Evolutionary conservation across 1,140 invertebrate genomes (phyloP), one percentile per base, ranked within the genome.

Genomic region (Hestina assimilis): DNA sequence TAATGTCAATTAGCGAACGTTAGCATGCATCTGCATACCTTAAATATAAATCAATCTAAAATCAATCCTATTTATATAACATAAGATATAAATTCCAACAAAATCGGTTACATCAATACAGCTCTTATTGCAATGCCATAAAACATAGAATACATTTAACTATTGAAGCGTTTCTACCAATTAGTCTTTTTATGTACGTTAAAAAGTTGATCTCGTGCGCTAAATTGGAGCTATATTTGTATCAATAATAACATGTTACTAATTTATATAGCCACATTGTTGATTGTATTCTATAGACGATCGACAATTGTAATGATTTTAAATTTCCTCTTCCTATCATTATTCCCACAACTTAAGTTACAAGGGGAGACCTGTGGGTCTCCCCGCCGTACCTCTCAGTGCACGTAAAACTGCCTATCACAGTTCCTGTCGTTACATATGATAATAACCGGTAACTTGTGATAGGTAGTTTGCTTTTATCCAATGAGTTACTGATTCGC

Each of bases 1-100:
- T 80, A 74, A 73, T 67, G 75, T 78, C 76, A 79, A 83, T 83
- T 80, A 83, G 70, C 52, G 60, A 69, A 47, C 53, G 63, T 69
- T 71, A 66, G 52, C 42, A 59, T 52, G 31, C 40, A 59, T 52
- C 29, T 43, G 31, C 40, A 58, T 58, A 35, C 42, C 6, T 46
- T 38, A 11, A 28, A 15, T n/a, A n/a, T n/a, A 7, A 4, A 21
- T 2, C n/a, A 2, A 14, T 21, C 31, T 41, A 47, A 56, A 47
- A 29, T 41, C 14, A 20, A 17, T 17, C 33, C 28, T 56, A 56
- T 24, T 19, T 9, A 3, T 8, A 7, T 4, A 0, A 0, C 15
- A 56, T 47, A 47, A 40, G 14, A 47, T 0, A 3, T 23, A 46
- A 11, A 28, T 19, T 24, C 33, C 6, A 15, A 31, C 7, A 38